These are phyloP conservation scores for Seriola rivoliana DNA, from an alignment of 2,113 vertebrate genomes.

Conservation along the genomic window DNA sequence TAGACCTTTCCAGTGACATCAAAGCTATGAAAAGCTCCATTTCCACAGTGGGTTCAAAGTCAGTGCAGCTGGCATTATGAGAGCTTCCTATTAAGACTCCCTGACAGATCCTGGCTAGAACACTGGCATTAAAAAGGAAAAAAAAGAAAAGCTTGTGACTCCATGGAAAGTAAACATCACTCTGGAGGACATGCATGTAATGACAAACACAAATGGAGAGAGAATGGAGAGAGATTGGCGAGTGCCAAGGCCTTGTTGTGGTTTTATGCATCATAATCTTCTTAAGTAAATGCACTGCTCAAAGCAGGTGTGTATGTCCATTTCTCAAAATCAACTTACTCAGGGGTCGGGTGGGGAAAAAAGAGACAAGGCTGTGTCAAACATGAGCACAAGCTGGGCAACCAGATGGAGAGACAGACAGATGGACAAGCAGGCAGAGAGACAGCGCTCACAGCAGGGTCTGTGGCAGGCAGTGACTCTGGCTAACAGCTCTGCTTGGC, in stretches of 20 bases:
- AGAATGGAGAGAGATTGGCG: background rate
- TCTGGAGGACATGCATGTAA: conserved; percentile 38
- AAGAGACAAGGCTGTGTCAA: conserved; percentile 1
- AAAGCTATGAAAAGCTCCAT: conserved; percentile 44
- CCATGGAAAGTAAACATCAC: conserved; percentile 43
- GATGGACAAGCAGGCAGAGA: conserved; percentile 24
- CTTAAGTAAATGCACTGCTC: background rate
- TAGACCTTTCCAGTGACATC: conserved; percentile 38
- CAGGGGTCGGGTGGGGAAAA: conserved; percentile 10
- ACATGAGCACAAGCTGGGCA: conserved; percentile 30
- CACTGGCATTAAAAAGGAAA: conserved; percentile 9
- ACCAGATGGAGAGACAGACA: conserved; percentile 47
- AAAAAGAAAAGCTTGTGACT: background rate
- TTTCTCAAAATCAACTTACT: conserved; percentile 9
- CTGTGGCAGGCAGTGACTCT: conserved; percentile 4
- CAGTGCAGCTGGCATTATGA: conserved; percentile 33
- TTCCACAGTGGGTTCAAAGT: conserved; percentile 52
- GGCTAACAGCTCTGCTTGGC: conserved; percentile 17
- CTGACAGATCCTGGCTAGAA: conserved; percentile 49
- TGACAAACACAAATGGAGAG: conserved; percentile 22
- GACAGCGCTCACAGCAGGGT: conserved; percentile 47
- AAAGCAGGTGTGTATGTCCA: background rate
- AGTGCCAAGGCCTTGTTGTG: background rate
- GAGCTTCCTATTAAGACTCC: conserved; percentile 40
- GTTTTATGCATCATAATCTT: conserved; percentile 7